phyloP scores from a whole-genome alignment of 2,113 vertebrate genomes.

The Bettongia penicillata region DNA sequence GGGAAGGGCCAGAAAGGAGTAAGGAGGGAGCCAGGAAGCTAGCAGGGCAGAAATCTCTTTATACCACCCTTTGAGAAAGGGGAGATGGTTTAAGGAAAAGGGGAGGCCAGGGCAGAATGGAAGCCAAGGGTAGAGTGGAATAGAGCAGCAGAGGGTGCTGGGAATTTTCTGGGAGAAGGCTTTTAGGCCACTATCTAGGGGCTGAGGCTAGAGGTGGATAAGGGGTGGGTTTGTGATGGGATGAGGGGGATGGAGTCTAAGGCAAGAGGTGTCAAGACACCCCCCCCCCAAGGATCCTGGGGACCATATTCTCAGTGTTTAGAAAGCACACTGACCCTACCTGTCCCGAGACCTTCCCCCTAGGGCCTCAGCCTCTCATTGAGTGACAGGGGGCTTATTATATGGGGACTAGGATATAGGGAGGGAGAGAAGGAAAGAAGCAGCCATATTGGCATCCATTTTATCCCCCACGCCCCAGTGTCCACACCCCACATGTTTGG shows the following conservation, averaged over 20 bases:
- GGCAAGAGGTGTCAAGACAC: slow-evolving; percentile 12
- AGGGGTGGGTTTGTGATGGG: not conserved
- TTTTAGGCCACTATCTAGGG: not conserved
- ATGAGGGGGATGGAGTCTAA: slow-evolving; percentile 27
- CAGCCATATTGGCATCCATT: slow-evolving; percentile 84
- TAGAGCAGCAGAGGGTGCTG: slow-evolving; percentile 25
- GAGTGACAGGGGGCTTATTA: not conserved
- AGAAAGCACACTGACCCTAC: not conserved
- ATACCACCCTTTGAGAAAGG: not conserved
- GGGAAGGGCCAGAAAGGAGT: slow-evolving; percentile 31
- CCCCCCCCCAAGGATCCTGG: not conserved
- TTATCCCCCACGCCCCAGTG: slow-evolving; percentile 76
- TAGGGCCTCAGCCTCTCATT: not conserved
- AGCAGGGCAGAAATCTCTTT: not conserved
- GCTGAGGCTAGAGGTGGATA: not conserved
- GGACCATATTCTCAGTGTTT: not conserved
- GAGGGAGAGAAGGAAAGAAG: slow-evolving; percentile 38
- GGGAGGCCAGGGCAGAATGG: not conserved
- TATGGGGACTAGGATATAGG: not conserved
- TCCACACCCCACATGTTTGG: slow-evolving; percentile 71
- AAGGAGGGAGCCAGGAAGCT: slow-evolving; percentile 11
- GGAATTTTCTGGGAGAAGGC: slow-evolving; percentile 68
- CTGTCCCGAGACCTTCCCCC: not conserved
- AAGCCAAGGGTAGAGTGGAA: slow-evolving; percentile 3
- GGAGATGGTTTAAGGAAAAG: slow-evolving; percentile 7